Evolutionary conservation across 1,140 invertebrate species (phyloP).

Genomic region (Pollicipes pollicipes): DNA sequence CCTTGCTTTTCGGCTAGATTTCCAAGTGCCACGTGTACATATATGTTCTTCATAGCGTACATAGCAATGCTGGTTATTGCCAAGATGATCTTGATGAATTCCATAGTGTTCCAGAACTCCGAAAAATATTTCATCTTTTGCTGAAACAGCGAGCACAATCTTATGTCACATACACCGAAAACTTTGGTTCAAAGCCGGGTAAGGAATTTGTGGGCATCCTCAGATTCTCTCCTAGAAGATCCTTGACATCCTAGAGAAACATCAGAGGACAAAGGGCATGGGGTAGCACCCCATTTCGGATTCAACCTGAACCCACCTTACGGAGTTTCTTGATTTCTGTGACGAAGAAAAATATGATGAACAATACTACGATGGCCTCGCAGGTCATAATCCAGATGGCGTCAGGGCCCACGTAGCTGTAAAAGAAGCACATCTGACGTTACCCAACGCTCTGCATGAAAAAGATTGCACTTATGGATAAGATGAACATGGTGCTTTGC

Average conservation of each 20-base stretch:
- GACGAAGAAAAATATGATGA: conserved; percentile 12
- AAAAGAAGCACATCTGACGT: too few relatives aligned
- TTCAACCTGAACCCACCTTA: conserved; percentile 9
- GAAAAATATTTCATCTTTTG: conserved; percentile 28
- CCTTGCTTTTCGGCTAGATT: conserved; percentile 21
- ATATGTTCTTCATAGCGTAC: conserved; percentile 29
- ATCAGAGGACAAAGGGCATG: neutral
- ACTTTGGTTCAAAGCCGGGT: too few relatives aligned
- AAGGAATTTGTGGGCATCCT: neutral
- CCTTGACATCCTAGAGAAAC: neutral
- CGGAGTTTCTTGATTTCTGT: conserved; percentile 10
- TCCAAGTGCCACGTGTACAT: conserved; percentile 27
- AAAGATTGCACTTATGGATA: too few relatives aligned
- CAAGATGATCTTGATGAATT: conserved; percentile 28
- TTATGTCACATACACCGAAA: neutral
- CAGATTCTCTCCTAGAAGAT: neutral
- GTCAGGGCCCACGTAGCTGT: conserved; percentile 11
- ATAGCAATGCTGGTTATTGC: conserved; percentile 29
- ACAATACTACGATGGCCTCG: conserved; percentile 11
- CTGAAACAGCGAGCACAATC: conserved; percentile 10
- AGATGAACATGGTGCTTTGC: too few relatives aligned
- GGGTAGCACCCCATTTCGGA: too few relatives aligned
- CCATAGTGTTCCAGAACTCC: conserved; percentile 32
- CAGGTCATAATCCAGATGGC: conserved; percentile 14
- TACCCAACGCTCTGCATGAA: too few relatives aligned